Evolutionary conservation across 2,797 vertebrate species (phyloP).

Genomic region (Myotis vivesi): DNA sequence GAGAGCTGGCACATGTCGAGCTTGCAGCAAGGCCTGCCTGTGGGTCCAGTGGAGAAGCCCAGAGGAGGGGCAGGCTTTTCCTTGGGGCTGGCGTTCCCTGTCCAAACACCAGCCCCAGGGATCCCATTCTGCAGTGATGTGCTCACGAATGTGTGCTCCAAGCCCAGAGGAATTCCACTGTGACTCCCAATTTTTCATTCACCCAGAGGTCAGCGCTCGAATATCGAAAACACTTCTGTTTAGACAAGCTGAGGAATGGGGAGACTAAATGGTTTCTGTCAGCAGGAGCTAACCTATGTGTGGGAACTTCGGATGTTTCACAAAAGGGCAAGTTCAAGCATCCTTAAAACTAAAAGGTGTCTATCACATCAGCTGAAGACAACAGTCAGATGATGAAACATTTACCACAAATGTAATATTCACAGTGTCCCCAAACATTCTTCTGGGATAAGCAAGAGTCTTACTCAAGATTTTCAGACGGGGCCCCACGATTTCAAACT

Average conservation of each 20-base stretch:
- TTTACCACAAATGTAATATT: constrained; percentile 47
- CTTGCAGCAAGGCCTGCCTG: not conserved
- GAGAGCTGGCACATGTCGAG: not conserved
- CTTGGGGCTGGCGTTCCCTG: not conserved
- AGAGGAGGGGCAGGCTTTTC: not conserved
- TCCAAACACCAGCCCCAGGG: not conserved
- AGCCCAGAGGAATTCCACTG: constrained; percentile 62
- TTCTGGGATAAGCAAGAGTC: constrained; percentile 58
- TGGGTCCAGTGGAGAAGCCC: not conserved
- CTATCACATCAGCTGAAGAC: constrained; percentile 23
- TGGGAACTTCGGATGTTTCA: constrained; percentile 53
- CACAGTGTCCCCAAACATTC: constrained; percentile 57
- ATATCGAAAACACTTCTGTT: constrained; percentile 69
- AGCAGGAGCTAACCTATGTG: constrained; percentile 33
- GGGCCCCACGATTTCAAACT: constrained; percentile 42
- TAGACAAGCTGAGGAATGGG: constrained; percentile 72
- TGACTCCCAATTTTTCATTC: constrained; percentile 39
- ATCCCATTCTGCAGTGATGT: constrained; percentile 33
- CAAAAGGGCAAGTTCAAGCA: constrained; percentile 31
- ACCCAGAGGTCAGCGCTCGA: constrained; percentile 51
- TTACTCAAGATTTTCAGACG: constrained; percentile 61
- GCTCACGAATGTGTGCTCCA: not conserved
- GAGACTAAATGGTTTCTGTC: constrained; percentile 60
- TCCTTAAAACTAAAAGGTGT: constrained; percentile 48
- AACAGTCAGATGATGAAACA: constrained; percentile 25